Base-by-base conservation (phyloP, 2,888 invertebrate genomes). In the Mesorhabditis belari region DNA sequence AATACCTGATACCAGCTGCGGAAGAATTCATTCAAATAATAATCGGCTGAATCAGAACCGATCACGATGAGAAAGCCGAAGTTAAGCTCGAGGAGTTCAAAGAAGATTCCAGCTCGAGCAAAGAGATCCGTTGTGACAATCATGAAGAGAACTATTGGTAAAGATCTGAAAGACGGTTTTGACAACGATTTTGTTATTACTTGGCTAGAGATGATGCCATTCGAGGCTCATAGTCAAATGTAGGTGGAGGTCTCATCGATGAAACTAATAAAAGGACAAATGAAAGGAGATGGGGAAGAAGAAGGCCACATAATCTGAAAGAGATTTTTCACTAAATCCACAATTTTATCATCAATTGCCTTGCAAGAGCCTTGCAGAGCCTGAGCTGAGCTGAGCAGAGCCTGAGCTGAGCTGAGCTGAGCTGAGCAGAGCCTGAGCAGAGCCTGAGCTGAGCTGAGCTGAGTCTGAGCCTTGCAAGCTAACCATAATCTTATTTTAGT, bases 51-150 rank as follows among this genome's bases (percentile, higher is more conserved):
- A 49, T 67, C 67, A 23, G 58, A 57, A 53, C 64, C 64, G n/a
- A 64, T 67, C 12, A 63, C 57, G 28, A 67, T 56, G 50, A 64
- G 59, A 63, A 67, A 64, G 49, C 60, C 61, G 19, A 64, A 35
- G 57, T 67, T 67, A 49, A 62, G 64, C 49, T 64, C 62, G 21
- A 57, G 55, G 17, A 64, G 59, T 25, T 62, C 62, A 57, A 64
- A 62, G 55, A 67, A 61, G 4, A 67, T 55, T 44, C 62, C 60
- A 12, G 60, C 58, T 21, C 60, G 54, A 19, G 58, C 56, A 19
- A 67, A 27, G 29, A 67, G 49, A 52, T 67, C 67, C 55, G 62
- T 55, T 19, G 62, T 61, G 17, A 64, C 62, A 23, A 67, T 51
- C 9, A 63, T 50, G 52, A 58, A 35, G 0, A 35, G 44, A 17